These are phyloP conservation scores for Hyperoplus immaculatus DNA, from an alignment of 2,797 vertebrate genomes.

Conservation along the genomic window DNA sequence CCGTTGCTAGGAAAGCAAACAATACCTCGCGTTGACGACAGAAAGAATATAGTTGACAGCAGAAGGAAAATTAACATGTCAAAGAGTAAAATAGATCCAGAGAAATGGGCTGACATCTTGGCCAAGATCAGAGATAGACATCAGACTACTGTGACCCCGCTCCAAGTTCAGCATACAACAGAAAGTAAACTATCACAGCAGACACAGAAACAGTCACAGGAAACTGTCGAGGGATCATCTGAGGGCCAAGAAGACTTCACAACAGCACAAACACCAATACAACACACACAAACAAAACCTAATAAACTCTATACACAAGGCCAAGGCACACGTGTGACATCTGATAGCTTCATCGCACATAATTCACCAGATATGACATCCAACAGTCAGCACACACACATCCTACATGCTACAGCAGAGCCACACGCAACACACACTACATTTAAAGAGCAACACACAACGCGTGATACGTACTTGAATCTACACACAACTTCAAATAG, in stretches of 20 bases:
- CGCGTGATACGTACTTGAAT: slow-evolving; percentile 40
- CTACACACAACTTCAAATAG: slow-evolving; percentile 57
- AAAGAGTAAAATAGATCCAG: slow-evolving; percentile 91
- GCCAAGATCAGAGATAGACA: slow-evolving; percentile 90
- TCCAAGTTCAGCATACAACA: slow-evolving; percentile 37
- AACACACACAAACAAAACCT: background rate
- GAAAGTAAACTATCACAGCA: slow-evolving; percentile 30
- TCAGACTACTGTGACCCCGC: slow-evolving; percentile 69
- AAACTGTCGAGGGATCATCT: slow-evolving; percentile 75
- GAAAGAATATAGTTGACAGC: slow-evolving; percentile 82
- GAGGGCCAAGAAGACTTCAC: slow-evolving; percentile 43
- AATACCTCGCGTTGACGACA: slow-evolving; percentile 75
- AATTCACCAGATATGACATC: background rate
- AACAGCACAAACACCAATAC: background rate
- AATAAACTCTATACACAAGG: background rate
- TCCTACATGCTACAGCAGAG: slow-evolving; percentile 14
- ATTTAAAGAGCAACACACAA: slow-evolving; percentile 39
- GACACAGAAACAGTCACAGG: slow-evolving; percentile 24
- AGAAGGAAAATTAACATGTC: slow-evolving; percentile 87
- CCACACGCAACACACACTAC: slow-evolving; percentile 4
- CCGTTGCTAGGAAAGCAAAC: slow-evolving; percentile 70
- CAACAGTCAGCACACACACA: background rate
- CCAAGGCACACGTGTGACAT: background rate
- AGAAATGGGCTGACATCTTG: slow-evolving; percentile 94
- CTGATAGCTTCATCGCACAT: background rate